These are phyloP conservation scores for Pogona vitticeps DNA, from an alignment of 2,113 vertebrate genomes.

Conservation along the genomic window DNA sequence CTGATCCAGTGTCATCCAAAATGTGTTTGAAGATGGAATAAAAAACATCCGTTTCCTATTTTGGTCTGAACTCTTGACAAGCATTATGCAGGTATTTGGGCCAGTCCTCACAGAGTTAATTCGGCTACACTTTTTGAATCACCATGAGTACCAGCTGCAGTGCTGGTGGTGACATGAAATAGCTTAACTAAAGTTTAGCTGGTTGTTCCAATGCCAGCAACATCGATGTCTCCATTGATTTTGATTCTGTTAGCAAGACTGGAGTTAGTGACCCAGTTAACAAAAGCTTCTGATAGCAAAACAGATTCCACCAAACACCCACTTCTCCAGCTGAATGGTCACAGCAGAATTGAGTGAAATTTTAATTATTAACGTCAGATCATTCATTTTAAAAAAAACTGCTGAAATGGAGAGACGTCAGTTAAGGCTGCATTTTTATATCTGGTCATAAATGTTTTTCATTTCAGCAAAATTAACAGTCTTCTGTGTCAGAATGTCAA, in stretches of 20 bases:
- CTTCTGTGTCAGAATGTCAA: conserved; percentile 39
- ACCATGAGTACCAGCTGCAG: too few species aligned
- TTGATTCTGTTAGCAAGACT: neutral
- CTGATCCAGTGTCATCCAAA: too few species aligned
- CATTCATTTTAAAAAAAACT: conserved; percentile 24
- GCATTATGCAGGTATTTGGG: too few species aligned
- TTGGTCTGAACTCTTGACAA: too few species aligned
- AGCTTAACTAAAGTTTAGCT: neutral
- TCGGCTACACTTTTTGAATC: neutral
- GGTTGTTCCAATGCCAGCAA: neutral
- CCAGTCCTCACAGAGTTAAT: neutral
- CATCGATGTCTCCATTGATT: neutral
- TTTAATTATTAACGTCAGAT: conserved; percentile 8
- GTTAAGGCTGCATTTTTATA: conserved; percentile 48
- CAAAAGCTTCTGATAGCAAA: neutral
- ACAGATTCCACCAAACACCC: conserved; percentile 5
- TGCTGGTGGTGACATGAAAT: too few species aligned
- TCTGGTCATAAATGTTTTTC: conserved; percentile 45
- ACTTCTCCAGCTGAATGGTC: neutral
- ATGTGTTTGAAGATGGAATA: too few species aligned
- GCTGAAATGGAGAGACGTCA: conserved; percentile 17
- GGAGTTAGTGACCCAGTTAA: conserved; percentile 9
- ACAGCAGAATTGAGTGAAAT: neutral
- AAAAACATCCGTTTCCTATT: neutral
- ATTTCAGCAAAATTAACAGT: conserved; percentile 44